Conservation (phyloP, 2,113 vertebrate species). For the Phaetusa simplex region DNA sequence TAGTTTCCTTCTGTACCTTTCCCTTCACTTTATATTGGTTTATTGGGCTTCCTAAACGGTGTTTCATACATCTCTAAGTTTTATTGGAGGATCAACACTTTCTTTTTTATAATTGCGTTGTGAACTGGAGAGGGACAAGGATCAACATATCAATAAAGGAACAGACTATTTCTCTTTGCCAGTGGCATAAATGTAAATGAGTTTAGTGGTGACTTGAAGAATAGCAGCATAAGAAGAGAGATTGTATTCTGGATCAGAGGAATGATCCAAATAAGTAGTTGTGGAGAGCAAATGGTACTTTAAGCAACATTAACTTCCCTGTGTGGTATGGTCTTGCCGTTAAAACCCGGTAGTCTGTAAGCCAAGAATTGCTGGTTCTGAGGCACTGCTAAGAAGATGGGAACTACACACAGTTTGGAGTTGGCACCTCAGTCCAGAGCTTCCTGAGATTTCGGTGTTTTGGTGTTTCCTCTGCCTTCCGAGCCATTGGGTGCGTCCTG, state of each 20-base stretch:
- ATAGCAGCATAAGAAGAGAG: neutral
- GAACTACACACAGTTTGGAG: neutral
- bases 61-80: conserved; percentile 42
- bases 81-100: conserved; percentile 24
- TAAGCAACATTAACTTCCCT: neutral
- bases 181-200: neutral
- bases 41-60: conserved; percentile 10
- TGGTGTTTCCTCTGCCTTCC: neutral
- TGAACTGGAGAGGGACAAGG: neutral
- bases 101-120: conserved; percentile 7
- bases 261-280: neutral
- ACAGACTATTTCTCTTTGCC: neutral
- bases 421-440: neutral
- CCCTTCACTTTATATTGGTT: conserved; percentile 22
- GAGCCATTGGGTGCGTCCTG: fast-evolving
- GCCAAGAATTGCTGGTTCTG: neutral
- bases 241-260: neutral
- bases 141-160: neutral
- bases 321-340: neutral
- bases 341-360: neutral
- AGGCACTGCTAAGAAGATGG: neutral
- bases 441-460: neutral
- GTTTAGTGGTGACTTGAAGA: neutral
- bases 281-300: neutral
- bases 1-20: neutral